Conservation (phyloP, 2,797 vertebrate species). For the Simalia tracyae region DNA sequence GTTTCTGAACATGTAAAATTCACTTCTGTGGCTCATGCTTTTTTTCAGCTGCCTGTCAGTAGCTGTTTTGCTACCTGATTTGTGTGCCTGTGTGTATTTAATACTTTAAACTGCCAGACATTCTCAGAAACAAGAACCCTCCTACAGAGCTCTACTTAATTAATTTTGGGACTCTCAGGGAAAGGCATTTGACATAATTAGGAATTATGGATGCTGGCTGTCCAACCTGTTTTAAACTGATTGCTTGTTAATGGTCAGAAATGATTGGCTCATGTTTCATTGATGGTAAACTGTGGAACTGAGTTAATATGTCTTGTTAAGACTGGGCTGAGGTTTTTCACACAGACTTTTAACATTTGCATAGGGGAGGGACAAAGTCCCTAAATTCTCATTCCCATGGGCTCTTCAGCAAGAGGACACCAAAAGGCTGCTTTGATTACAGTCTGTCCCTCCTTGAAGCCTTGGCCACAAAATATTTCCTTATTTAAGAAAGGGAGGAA, state of each 20-base stretch:
- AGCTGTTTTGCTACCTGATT: conserved; percentile 55
- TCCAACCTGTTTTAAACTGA: neutral
- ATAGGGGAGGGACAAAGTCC: neutral
- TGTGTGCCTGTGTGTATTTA: conserved; percentile 29
- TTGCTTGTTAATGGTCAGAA: conserved; percentile 13
- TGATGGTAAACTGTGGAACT: neutral
- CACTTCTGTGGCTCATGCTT: conserved; percentile 63
- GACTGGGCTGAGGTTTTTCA: neutral
- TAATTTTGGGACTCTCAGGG: conserved; percentile 55
- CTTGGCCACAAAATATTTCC: neutral
- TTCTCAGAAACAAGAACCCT: conserved; percentile 9
- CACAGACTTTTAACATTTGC: neutral
- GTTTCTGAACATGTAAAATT: conserved; percentile 56
- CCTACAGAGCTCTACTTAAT: conserved; percentile 24
- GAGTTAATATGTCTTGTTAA: neutral
- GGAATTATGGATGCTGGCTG: conserved; percentile 1
- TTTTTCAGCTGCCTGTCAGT: conserved; percentile 51
- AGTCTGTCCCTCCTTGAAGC: neutral
- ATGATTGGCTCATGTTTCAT: neutral
- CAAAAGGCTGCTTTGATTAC: neutral
- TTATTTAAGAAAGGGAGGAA: neutral
- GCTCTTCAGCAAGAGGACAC: neutral
- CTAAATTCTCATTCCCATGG: neutral
- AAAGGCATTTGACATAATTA: conserved; percentile 49
- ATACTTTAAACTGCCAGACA: conserved; percentile 47